phyloP scores from a whole-genome alignment of 1,140 invertebrate genomes.

The Octopus sinensis region DNA sequence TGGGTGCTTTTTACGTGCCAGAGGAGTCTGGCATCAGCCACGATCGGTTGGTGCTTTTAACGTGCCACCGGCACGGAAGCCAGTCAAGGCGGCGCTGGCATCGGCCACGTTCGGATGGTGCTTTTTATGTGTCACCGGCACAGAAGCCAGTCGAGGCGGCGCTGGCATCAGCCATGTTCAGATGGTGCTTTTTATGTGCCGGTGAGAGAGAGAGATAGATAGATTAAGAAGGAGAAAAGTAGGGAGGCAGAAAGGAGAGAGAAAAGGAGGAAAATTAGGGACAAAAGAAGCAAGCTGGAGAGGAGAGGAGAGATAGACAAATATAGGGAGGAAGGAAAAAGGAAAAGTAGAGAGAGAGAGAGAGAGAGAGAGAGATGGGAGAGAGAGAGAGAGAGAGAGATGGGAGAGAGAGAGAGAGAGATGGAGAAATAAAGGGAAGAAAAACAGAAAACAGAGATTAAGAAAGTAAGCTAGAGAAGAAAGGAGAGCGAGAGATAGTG shows the following conservation, averaged over 20 bases:
- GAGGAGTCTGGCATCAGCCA: too few species aligned
- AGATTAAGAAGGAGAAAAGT: too few species aligned
- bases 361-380: neutral
- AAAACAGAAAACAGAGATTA: neutral
- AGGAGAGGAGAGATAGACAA: neutral
- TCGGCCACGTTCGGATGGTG: too few species aligned
- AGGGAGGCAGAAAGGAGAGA: neutral
- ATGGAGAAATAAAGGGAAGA: neutral
- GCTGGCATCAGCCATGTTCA: too few species aligned
- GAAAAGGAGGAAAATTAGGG: neutral
- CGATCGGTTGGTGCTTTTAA: too few species aligned
- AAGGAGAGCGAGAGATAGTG: neutral
- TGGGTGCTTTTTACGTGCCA: too few species aligned
- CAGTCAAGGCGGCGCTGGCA: too few species aligned
- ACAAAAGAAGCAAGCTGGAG: neutral
- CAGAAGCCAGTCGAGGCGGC: too few species aligned
- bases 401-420: neutral
- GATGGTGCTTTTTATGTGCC: too few species aligned
- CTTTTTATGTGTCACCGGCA: too few species aligned
- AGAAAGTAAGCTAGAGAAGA: conserved; percentile 2
- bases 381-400: neutral
- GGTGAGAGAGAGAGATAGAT: too few species aligned
- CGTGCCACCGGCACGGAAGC: too few species aligned
- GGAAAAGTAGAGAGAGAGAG: neutral
- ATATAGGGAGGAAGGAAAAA: neutral